Percentiles rank a stretch among this genome's conserved stretches.
Conservation (phyloP, 2,113 vertebrate species). For the Equus quagga region DNA sequence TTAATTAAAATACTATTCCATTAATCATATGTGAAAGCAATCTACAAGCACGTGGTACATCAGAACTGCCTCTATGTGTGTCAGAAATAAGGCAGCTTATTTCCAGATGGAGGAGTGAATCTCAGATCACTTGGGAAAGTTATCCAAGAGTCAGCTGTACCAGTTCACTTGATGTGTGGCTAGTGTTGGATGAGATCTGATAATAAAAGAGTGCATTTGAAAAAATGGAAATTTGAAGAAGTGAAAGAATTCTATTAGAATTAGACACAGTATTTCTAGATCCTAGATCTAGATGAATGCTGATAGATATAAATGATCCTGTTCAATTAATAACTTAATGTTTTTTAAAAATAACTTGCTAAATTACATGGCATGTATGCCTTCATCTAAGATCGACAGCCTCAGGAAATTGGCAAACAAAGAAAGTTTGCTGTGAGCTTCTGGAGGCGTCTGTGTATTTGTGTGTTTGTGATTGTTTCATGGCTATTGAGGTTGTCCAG, state of each 20-base stretch:
- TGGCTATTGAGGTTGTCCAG: accelerated
- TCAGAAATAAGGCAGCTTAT: not conserved
- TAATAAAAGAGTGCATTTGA: not conserved
- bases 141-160: not conserved
- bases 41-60: not conserved
- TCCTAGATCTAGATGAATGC: not conserved
- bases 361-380: not conserved
- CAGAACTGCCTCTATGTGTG: not conserved
- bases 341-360: slow-evolving; percentile 45
- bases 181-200: not conserved
- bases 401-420: not conserved
- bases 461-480: not conserved
- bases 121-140: not conserved
- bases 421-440: not conserved
- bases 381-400: not conserved
- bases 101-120: not conserved
- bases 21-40: not conserved
- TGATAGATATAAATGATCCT: not conserved
- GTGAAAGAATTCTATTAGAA: not conserved
- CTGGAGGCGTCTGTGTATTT: not conserved
- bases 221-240: not conserved
- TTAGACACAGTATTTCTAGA: not conserved
- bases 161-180: not conserved
- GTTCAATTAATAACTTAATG: not conserved
- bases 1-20: not conserved